phyloP scores from a whole-genome alignment of 2,113 vertebrate species.

The Aramus guarauna region DNA sequence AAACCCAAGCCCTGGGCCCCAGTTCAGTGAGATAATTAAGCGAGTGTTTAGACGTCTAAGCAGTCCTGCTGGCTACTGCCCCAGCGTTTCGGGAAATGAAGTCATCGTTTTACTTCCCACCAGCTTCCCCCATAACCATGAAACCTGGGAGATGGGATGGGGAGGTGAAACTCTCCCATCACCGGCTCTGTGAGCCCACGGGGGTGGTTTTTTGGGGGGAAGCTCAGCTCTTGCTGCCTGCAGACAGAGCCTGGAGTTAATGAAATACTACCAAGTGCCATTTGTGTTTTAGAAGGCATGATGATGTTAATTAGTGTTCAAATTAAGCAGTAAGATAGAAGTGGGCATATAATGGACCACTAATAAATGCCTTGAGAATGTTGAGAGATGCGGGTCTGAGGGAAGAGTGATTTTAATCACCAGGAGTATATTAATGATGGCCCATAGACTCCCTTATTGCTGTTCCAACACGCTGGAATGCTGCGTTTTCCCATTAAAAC shows the following conservation, averaged over 20 bases:
- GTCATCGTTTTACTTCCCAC: not conserved
- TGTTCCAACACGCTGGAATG: constrained; percentile 30
- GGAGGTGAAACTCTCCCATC: not conserved
- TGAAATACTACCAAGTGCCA: constrained; percentile 36
- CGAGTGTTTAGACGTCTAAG: constrained; percentile 7
- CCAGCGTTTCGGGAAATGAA: not conserved
- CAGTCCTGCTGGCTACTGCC: constrained; percentile 27
- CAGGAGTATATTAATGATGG: constrained; percentile 42
- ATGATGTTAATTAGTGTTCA: constrained; percentile 60
- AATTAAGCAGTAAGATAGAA: constrained; percentile 59
- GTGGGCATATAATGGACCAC: constrained; percentile 25
- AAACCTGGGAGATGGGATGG: not conserved
- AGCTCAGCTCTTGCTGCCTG: not conserved
- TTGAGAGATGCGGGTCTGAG: not conserved
- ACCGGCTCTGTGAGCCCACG: rapidly evolving
- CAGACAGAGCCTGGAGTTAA: constrained; percentile 10
- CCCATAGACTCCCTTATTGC: constrained; percentile 41
- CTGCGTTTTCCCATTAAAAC: constrained; percentile 45
- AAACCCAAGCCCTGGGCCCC: constrained; percentile 18
- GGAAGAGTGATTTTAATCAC: constrained; percentile 59
- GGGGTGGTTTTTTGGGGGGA: not conserved
- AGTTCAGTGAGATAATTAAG: constrained; percentile 27
- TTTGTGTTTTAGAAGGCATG: constrained; percentile 35
- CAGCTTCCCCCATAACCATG: not conserved
- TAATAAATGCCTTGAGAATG: constrained; percentile 46